Percentiles rank a stretch among this genome's conserved stretches.
phyloP scores from a whole-genome alignment of 2,797 vertebrate genomes.

The Cyprinella venusta region DNA sequence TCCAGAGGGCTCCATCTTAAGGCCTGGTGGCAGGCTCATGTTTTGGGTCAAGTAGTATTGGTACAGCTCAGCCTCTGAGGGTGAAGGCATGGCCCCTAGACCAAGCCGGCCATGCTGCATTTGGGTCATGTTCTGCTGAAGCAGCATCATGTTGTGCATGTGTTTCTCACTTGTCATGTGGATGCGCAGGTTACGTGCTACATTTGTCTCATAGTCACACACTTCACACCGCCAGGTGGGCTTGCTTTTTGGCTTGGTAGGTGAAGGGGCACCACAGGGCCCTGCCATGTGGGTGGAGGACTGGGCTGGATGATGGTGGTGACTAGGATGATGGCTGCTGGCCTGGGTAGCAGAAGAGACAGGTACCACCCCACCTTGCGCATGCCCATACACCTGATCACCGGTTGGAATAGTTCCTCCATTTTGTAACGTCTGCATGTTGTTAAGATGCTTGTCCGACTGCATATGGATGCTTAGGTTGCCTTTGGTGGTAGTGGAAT shows the following conservation, averaged over 20 bases:
- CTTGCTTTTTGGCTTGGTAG: slow-evolving; percentile 98
- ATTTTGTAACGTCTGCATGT: slow-evolving; percentile 99
- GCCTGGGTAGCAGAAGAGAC: slow-evolving; percentile 83
- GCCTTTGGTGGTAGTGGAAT: slow-evolving; percentile 99
- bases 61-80: slow-evolving; percentile 96
- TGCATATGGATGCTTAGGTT: slow-evolving; percentile 99
- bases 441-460: slow-evolving; percentile 99
- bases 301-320: slow-evolving; percentile 80
- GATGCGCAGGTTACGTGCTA: slow-evolving; percentile 96
- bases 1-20: slow-evolving; percentile 89
- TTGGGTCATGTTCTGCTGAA: slow-evolving; percentile 97
- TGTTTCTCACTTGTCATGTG: slow-evolving; percentile 99
- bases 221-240: slow-evolving; percentile 99
- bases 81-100: slow-evolving; percentile 90
- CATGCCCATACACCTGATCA: slow-evolving; percentile 95
- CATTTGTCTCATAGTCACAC: slow-evolving; percentile 99
- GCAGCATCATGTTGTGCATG: slow-evolving; percentile 99
- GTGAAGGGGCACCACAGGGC: slow-evolving; percentile 92
- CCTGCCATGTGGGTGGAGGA: slow-evolving; percentile 86
- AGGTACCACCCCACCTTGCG: slow-evolving; percentile 83
- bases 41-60: slow-evolving; percentile 99
- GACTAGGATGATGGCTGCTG: slow-evolving; percentile 78
- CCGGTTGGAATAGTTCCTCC: slow-evolving; percentile 85
- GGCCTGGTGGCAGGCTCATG: slow-evolving; percentile 91
- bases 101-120: slow-evolving; percentile 92